Base-by-base conservation (phyloP, 2,888 invertebrate genomes). In the Drosophila pseudotakahashii region DNA sequence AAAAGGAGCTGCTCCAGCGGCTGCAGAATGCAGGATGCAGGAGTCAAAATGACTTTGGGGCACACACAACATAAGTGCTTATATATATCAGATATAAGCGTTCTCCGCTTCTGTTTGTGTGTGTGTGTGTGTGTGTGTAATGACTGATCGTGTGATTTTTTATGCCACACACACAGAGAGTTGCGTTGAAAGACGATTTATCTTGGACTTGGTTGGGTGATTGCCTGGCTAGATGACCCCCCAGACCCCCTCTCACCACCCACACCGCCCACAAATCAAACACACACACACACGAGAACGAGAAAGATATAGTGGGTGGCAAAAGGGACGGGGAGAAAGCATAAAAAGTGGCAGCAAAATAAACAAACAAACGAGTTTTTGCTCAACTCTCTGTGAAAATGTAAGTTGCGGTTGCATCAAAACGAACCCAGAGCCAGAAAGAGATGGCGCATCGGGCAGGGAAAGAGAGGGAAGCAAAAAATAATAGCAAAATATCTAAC, bases 101-200 rank as follows among this genome's bases (percentile, higher is more conserved):
- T 55, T 55, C 39, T 30, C 11, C 11, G 10, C 44, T 42, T 53
- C 50, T 60, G 37, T 19, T 19, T 50, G 52, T 51, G 54, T 53
- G 68, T 67, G 54, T 81, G 54, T 53, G 68, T 67, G 54, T 81
- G 76, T 86, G 75, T 79, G 66, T 76, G 76, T 78, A 81, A 88
- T 88, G 89, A 89, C 83, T 85, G 89, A 85, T 89, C 85, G 83
- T 86, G 79, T 79, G 78, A 84, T 89, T 89, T 90, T 88, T 89
- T 90, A 82, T 79, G 79, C 77, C 80, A 67, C 67, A 48, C 30
- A 37, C 37, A 32, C 23, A 11, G 73, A 68, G 76, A 79, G 86
- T 84, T 83, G 83, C 75, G 82, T 73, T 86, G 88, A 89, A 88
- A 89, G 89, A 85, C 86, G 88, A 89, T 89, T 89, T 89, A 79